Evolutionary conservation across 1,140 invertebrate species (phyloP).

Genomic region (Macrobrachium rosenbergii): DNA sequence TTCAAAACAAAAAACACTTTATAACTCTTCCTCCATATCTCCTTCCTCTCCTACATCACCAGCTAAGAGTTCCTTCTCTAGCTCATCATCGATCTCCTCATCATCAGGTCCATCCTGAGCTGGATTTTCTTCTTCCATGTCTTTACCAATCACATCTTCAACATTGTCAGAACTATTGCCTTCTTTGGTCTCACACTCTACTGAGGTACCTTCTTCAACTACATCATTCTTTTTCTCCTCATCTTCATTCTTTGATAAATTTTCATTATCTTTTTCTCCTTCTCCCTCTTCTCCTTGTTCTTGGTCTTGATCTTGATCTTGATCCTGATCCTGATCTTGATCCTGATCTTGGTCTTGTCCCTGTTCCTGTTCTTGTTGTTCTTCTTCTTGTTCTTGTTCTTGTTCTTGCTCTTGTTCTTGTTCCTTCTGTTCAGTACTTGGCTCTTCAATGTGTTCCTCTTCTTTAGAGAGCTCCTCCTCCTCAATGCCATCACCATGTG

Average conservation of each 20-base stretch:
- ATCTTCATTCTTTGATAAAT: not conserved
- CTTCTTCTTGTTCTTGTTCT: not conserved
- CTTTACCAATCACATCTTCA: not conserved
- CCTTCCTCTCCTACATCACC: conserved; percentile 45
- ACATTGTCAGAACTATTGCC: not conserved
- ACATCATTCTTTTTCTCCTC: too few species aligned
- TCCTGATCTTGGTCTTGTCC: conserved; percentile 4
- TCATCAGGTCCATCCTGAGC: conserved; percentile 25
- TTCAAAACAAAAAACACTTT: conserved; percentile 11
- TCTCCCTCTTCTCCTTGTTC: not conserved
- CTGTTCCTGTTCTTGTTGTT: conserved; percentile 2
- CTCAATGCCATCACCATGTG: conserved; percentile 6
- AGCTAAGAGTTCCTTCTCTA: conserved; percentile 61
- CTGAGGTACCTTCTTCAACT: too few species aligned
- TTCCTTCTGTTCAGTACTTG: conserved; percentile 4
- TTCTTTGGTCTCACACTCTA: too few species aligned
- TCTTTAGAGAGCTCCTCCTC: conserved; percentile 5
- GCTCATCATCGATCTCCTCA: conserved; percentile 64
- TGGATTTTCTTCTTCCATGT: not conserved
- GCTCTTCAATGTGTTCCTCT: conserved; percentile 1
- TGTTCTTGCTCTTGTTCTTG: not conserved
- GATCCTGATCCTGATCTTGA: conserved; percentile 2
- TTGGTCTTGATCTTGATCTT: conserved; percentile 1
- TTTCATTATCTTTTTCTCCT: not conserved
- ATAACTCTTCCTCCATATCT: conserved; percentile 45